Evolutionary conservation across 2,888 invertebrate species (phyloP).

Genomic region (Atrina japonica): DNA sequence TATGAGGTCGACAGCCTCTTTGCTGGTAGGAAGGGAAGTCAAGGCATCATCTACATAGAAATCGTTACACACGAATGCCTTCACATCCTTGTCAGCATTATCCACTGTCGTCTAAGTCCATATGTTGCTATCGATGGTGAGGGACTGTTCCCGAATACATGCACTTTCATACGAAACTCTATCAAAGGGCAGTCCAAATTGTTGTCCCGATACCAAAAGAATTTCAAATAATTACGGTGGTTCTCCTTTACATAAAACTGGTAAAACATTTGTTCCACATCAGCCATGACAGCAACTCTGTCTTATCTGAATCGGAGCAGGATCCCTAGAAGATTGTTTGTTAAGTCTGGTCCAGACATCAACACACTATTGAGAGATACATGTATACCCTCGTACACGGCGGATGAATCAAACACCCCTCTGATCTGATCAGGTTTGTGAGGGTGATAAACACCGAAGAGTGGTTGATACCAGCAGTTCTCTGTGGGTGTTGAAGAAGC

Average conservation of each 20-base stretch:
- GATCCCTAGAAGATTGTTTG: conserved; percentile 45
- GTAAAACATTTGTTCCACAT: conserved; percentile 51
- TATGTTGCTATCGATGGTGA: conserved; percentile 42
- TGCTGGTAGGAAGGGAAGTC: conserved; percentile 21
- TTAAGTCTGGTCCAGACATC: conserved; percentile 45
- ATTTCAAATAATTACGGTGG: conserved; percentile 32
- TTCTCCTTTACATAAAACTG: conserved; percentile 35
- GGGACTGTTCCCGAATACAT: conserved; percentile 38
- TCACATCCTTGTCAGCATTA: conserved; percentile 16
- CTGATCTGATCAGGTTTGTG: conserved; percentile 28
- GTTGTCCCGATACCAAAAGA: conserved; percentile 39
- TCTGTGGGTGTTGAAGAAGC: conserved; percentile 6
- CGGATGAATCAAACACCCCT: conserved; percentile 40
- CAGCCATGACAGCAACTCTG: conserved; percentile 30
- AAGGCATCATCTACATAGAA: conserved; percentile 55
- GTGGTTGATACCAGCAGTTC: not conserved
- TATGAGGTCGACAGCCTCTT: conserved; percentile 25
- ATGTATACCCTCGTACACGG: not conserved
- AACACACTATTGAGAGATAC: conserved; percentile 39
- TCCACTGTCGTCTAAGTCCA: conserved; percentile 34
- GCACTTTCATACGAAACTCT: conserved; percentile 24
- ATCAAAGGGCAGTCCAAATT: conserved; percentile 11
- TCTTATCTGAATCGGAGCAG: conserved; percentile 45
- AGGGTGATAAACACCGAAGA: conserved; percentile 16
- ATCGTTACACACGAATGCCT: conserved; percentile 34